Conservation (phyloP, 1,140 invertebrate genomes). For the Caenorhabditis remanei region DNA sequence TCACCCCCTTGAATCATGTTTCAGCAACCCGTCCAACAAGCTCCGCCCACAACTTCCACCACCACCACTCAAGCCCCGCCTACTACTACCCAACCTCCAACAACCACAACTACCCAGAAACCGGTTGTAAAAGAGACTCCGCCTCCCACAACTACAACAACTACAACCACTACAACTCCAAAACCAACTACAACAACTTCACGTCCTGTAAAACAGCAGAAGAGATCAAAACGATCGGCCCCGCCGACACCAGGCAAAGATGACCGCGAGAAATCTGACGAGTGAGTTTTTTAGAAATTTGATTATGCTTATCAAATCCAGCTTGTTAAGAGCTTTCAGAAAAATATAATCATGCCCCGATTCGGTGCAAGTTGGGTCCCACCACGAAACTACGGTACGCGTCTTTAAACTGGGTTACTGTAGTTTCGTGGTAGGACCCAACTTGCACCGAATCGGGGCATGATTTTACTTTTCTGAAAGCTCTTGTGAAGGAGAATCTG, state of each 20-base stretch:
- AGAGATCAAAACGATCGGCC: background rate
- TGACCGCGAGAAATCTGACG: background rate
- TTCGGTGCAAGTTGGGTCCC: too few species aligned
- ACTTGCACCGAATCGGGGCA: background rate
- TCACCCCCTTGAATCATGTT: too few species aligned
- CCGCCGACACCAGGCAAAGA: background rate
- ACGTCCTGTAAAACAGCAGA: too few species aligned
- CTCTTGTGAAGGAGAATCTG: background rate
- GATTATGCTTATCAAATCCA: background rate
- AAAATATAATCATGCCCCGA: too few species aligned
- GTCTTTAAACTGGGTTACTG: too few species aligned
- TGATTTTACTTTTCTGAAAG: background rate
- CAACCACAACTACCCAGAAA: background rate
- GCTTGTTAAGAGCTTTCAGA: background rate
- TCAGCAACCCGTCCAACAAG: too few species aligned
- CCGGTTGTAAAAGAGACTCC: too few species aligned
- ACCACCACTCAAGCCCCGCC: background rate
- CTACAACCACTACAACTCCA: too few species aligned
- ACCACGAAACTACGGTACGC: too few species aligned
- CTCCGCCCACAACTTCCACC: background rate
- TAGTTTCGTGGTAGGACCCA: too few species aligned
- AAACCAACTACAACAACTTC: too few species aligned
- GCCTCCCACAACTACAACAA: too few species aligned
- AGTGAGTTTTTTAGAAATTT: background rate
- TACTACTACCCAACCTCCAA: background rate